Base-by-base conservation (phyloP, 2,888 invertebrate species). In the Mythimna impura region DNA sequence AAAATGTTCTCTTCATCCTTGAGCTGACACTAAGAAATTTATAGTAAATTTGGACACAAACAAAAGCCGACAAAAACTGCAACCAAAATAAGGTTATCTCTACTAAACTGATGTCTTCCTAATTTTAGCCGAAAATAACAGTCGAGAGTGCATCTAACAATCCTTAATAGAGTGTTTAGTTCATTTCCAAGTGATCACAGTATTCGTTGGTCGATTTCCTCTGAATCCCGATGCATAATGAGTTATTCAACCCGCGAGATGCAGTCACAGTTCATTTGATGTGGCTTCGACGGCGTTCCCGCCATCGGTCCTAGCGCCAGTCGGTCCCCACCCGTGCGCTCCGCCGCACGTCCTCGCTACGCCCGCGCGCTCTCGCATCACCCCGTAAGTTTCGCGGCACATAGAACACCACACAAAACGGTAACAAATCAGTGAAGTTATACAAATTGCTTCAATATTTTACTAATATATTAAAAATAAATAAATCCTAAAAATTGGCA, bases 361-460 rank as follows among this genome's bases (percentile, higher is more conserved):
- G 77, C 87, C 87, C 87, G 87, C 90, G 88, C 90, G 86, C 80
- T 86, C 86, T 84, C 82, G 74, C 83, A 82, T 64, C 81, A 83
- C 76, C 82, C 90, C 91, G 95, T 95, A 95, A 95, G 95, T 95
- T 93, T 89, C 92, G 94, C 92, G 94, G 90, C 88, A 89, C 88
- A 89, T 89, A 89, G 88, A 89, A 89, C 91, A 89, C 90, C 89
- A 90, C 89, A 87, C 86, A 83, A 73, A 70, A 82, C 81, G 78
- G 76, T 82, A 83, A 85, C 76, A 81, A 85, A 83, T 85, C 87
- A 87, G 82, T 84, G 86, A 81, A 68, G 81, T 77, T 80, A 71
- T 65, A 83, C 57, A 78, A 69, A 78, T 68, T 54, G 57, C 71
- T 77, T 71, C 73, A 81, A 80, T 80, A 84, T 76, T 74, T 69